Evolutionary conservation across 2,113 vertebrate genomes (phyloP), one percentile per base, ranked within the genome.

Genomic region (Dascyllus trimaculatus): DNA sequence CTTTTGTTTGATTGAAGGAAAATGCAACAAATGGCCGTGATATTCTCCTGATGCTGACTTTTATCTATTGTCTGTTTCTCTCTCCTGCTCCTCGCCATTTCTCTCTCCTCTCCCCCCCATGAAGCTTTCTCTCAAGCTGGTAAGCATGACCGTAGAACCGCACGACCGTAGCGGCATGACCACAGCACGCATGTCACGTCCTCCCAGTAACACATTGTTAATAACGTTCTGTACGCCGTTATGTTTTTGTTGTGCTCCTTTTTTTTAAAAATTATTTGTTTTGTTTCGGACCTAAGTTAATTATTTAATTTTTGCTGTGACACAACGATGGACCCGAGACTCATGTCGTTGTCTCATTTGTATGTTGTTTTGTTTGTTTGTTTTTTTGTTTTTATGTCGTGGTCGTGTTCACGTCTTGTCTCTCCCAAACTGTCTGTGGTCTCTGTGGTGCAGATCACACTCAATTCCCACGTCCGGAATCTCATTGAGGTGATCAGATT

Each of bases 91-190:
- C 26, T 64, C 82, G 56, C 79, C 84, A 80, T 88, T 90, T 90
- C 46, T 89, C n/a, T 91, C 79, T 80, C 64, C 91, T 86, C 90
- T 75, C 83, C 84, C 18, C 92, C 87, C 88, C 94, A 81, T 92
- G 97, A 98, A 99, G 98, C 98, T 99, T 96, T 99, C 98, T 96
- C 97, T 99, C 95, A 99, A 98, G 96, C 96, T 99, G 98, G 98
- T 99, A 99, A 99, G 98, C 97, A 98, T 95, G 91, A 95, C 86
- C 86, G 85, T 76, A 35, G 85, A 90, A 91, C 84, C 54, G 78
- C 93, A 91, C 86, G 46, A 79, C 45, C 49, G 48, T 90, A 84
- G 89, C 86, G 77, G 92, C 90, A 92, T 91, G 89, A 91, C 69
- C 78, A 62, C 71, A 82, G 94, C 94, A 92, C 95, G 96, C 94